Percentiles rank a stretch among this genome's conserved stretches.
Evolutionary conservation across 2,888 invertebrate genomes (phyloP).

Genomic region (Leucoptera coffeella): DNA sequence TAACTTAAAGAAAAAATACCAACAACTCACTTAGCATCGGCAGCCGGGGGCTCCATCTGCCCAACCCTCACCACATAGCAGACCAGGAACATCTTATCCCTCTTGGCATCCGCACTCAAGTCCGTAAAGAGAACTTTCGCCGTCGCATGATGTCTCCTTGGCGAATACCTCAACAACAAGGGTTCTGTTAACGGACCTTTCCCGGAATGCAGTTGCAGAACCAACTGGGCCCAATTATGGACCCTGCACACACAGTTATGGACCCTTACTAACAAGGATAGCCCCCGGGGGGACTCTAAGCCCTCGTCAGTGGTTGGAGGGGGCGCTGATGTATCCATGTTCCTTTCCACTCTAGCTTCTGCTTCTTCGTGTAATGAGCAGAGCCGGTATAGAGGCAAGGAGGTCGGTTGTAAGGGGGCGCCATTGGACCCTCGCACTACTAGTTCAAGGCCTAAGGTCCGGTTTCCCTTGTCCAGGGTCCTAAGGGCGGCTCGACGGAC

Average conservation of each 20-base stretch:
- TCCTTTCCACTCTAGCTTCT: neutral
- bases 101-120: constrained; percentile 78
- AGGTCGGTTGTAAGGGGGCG: constrained; percentile 3
- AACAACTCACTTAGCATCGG: constrained; percentile 58
- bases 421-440: constrained; percentile 29
- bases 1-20: neutral
- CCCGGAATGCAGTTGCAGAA: constrained; percentile 80
- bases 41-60: constrained; percentile 78
- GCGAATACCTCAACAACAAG: constrained; percentile 78
- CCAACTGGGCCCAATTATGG: constrained; percentile 77
- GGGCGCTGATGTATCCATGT: neutral
- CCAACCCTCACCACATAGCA: constrained; percentile 87
- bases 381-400: neutral
- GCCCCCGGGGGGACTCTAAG: neutral
- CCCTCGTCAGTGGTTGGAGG: neutral
- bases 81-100: constrained; percentile 82
- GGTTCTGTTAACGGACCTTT: constrained; percentile 81
- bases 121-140: constrained; percentile 81
- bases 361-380: neutral
- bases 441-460: constrained; percentile 35
- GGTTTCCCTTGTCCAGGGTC: constrained; percentile 86
- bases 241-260: constrained; percentile 88
- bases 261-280: constrained; percentile 64
- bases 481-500: constrained; percentile 70
- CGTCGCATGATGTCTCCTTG: constrained; percentile 32